Base-by-base conservation (phyloP, 2,888 invertebrate species). In the Eupithecia exiguata region DNA sequence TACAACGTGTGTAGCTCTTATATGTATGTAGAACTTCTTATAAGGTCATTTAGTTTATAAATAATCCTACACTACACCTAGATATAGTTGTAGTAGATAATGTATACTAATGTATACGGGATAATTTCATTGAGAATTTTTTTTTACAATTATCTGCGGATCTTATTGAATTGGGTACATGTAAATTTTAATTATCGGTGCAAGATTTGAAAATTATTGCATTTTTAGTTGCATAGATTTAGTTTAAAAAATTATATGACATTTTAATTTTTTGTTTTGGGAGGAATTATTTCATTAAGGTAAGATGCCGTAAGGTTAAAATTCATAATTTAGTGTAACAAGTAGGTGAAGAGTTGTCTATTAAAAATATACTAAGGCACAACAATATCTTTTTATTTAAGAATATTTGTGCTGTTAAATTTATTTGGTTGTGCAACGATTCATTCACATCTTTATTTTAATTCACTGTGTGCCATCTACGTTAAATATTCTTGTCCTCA, bases 341-440 rank as follows among this genome's bases (percentile, higher is more conserved):
- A 18, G 21, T 58, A 58, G 30, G 6, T 21, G 14, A 66, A n/a
- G 21, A 40, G 21, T 66, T 25, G 38, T 40, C 21, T 25, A 25
- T 12, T 40, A 38, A 25, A 66, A 66, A 21, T 40, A 21, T 40
- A 14, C 10, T 21, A 21, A 53, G 40, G 40, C 40, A 40, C 66
- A 25, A 62, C 21, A 30, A 43, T 62, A 61, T 69, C 5, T 58
- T 25, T 58, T 58, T 12, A 14, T 25, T 58, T 12, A 38, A 65
- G 36, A 30, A 36, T 38, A 62, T 30, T n/a, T 46, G 62, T 70
- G 30, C 21, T 46, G 40, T 63, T 43, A 58, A 49, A 40, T 25
- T 63, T 43, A 40, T 71, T 74, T 87, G 89, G 91, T 91, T 91
- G 91, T 91, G 91, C 88, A 87, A 87, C 89, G 86, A 88, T 85